A percentile compares a stretch with the other conserved stretches of the same genome.
These are phyloP conservation scores for Apodemus speciosus DNA, from an alignment of 2,113 vertebrate species.

Conservation along the genomic window DNA sequence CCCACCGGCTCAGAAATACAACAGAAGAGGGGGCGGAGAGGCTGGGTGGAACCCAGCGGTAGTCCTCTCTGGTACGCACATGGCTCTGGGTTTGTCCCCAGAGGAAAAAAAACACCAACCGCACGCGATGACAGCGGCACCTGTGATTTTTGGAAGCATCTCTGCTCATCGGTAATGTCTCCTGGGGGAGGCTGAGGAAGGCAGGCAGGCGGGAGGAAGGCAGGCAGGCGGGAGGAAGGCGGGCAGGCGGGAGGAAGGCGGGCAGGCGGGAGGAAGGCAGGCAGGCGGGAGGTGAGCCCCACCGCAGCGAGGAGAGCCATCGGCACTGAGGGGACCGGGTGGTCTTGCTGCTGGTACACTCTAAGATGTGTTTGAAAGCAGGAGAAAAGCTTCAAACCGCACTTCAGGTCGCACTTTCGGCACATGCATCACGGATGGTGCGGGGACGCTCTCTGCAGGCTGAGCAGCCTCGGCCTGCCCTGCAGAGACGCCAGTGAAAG, in stretches of 20 bases:
- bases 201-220: too few species aligned
- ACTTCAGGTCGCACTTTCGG: background rate
- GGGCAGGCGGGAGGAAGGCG: too few species aligned
- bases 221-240: too few species aligned
- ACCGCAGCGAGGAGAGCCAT: rapidly evolving
- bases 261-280: too few species aligned
- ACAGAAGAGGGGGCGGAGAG: too few species aligned
- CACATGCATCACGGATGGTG: background rate
- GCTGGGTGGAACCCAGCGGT: background rate
- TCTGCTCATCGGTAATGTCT: background rate
- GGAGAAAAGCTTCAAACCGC: background rate
- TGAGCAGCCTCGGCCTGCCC: background rate
- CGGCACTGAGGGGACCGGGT: background rate
- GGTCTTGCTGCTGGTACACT: background rate
- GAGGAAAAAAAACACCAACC: background rate
- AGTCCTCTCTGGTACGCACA: background rate
- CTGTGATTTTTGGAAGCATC: background rate
- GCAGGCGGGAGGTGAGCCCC: background rate
- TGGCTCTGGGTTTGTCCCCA: background rate
- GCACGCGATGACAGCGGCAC: background rate
- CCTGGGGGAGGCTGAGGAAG: background rate
- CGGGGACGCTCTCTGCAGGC: background rate
- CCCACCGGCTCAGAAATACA: background rate
- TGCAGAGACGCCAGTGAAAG: background rate
- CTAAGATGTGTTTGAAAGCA: background rate